A percentile compares a stretch with the other conserved stretches of the same genome.
Evolutionary conservation across 2,888 invertebrate species (phyloP).

Genomic region (Limnephilus lunatus): DNA sequence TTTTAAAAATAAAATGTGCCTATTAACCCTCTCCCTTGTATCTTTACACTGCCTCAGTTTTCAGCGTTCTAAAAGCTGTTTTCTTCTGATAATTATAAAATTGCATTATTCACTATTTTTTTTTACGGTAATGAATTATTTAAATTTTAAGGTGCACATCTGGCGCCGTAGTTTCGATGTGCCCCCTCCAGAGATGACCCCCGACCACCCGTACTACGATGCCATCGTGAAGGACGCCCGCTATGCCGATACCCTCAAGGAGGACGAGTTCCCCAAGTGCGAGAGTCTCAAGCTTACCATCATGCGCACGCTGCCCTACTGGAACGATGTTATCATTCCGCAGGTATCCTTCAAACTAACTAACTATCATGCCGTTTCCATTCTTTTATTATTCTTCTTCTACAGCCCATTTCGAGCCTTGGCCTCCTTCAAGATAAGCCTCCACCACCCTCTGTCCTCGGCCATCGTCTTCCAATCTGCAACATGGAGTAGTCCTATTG

Average conservation of each 20-base stretch:
- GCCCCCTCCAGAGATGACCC: conserved; percentile 89
- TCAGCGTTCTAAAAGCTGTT: too few relatives aligned
- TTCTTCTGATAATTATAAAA: too few relatives aligned
- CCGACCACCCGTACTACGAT: conserved; percentile 85
- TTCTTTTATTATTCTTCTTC: too few relatives aligned
- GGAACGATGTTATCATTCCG: conserved; percentile 90
- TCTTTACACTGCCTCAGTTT: too few relatives aligned
- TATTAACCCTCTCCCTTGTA: too few relatives aligned
- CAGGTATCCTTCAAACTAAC: conserved; percentile 69
- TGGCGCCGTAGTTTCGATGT: conserved; percentile 92
- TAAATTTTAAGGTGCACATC: conserved; percentile 81
- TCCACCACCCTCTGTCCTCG: too few relatives aligned
- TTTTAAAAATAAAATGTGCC: too few relatives aligned
- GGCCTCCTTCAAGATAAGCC: too few relatives aligned
- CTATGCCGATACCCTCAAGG: conserved; percentile 84
- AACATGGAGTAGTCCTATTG: too few relatives aligned
- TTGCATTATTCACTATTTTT: background rate
- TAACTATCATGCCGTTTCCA: too few relatives aligned
- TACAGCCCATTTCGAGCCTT: too few relatives aligned
- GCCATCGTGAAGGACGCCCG: conserved; percentile 86
- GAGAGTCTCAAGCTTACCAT: conserved; percentile 91
- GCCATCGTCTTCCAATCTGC: too few relatives aligned
- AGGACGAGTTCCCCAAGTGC: conserved; percentile 87
- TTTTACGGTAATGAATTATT: background rate
- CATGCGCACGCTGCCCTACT: conserved; percentile 89